Conservation (phyloP, 2,888 invertebrate genomes). For the Nephrotoma guestfalica region DNA sequence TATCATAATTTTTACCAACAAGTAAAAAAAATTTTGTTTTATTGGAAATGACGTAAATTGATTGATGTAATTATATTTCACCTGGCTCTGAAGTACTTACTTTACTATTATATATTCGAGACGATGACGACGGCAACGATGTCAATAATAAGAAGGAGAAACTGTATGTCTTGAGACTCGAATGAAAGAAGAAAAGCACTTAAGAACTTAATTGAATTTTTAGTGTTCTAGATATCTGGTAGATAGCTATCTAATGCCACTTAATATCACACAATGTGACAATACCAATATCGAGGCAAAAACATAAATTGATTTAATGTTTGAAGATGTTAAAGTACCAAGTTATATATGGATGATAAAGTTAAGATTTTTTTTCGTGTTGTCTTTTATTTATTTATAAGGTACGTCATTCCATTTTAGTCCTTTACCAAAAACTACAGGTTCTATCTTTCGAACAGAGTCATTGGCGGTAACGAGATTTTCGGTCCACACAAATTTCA, state of each 20-base stretch:
- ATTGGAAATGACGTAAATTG: not conserved
- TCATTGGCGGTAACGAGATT: too few species aligned
- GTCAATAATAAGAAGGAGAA: not conserved
- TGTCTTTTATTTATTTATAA: not conserved
- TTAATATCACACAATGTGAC: not conserved
- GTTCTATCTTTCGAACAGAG: too few species aligned
- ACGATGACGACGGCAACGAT: not conserved
- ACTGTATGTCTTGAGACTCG: not conserved
- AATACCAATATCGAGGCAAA: not conserved
- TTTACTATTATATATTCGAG: not conserved
- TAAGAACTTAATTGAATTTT: not conserved
- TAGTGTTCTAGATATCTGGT: not conserved
- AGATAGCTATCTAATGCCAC: not conserved
- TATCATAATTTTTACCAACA: not conserved
- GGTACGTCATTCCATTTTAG: not conserved
- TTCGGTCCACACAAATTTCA: not conserved
- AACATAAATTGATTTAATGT: not conserved
- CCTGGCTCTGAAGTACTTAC: not conserved
- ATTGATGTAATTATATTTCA: not conserved
- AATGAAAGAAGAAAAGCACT: not conserved
- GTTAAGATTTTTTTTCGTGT: not conserved
- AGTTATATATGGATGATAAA: not conserved
- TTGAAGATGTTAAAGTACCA: not conserved
- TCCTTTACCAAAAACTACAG: not conserved
- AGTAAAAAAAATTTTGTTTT: not conserved